A percentile compares a stretch with the other conserved stretches of the same genome.
Evolutionary conservation across 2,797 vertebrate genomes (phyloP).

Genomic region (Channallabes apus): DNA sequence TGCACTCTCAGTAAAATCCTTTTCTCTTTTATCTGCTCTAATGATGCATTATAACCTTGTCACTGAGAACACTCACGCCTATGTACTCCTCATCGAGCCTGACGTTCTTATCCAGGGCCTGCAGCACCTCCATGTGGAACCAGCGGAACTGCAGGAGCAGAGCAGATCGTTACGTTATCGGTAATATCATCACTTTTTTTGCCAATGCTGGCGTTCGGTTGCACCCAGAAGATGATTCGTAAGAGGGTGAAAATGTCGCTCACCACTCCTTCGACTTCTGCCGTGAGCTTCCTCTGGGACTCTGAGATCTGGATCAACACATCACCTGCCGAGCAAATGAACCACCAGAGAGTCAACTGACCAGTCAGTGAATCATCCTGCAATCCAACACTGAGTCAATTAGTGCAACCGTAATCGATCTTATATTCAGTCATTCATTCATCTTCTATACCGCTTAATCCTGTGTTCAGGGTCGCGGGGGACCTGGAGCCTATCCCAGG

Average conservation of each 20-base stretch:
- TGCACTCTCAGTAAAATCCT: not conserved
- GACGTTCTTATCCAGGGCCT: conserved; percentile 94
- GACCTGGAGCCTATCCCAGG: no score
- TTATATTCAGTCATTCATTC: not conserved
- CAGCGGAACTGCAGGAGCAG: conserved; percentile 80
- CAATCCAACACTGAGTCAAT: not conserved
- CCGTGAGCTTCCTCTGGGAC: conserved; percentile 85
- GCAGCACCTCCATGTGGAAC: conserved; percentile 88
- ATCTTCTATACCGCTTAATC: no score
- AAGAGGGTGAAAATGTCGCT: conserved; percentile 62
- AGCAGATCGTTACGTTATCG: not conserved
- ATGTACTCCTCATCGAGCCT: conserved; percentile 95
- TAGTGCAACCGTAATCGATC: no score
- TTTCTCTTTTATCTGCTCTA: not conserved
- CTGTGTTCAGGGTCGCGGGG: no score
- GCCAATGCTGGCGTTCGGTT: no score
- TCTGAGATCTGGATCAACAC: conserved; percentile 92
- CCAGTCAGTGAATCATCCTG: not conserved
- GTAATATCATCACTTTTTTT: not conserved
- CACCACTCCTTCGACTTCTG: conserved; percentile 91
- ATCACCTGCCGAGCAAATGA: conserved; percentile 76
- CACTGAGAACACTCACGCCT: conserved; percentile 69
- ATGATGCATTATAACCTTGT: not conserved
- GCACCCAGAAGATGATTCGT: not conserved
- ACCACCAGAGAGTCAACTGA: not conserved